phyloP scores from a whole-genome alignment of 2,797 vertebrate genomes.

The Acanthornis magna region DNA sequence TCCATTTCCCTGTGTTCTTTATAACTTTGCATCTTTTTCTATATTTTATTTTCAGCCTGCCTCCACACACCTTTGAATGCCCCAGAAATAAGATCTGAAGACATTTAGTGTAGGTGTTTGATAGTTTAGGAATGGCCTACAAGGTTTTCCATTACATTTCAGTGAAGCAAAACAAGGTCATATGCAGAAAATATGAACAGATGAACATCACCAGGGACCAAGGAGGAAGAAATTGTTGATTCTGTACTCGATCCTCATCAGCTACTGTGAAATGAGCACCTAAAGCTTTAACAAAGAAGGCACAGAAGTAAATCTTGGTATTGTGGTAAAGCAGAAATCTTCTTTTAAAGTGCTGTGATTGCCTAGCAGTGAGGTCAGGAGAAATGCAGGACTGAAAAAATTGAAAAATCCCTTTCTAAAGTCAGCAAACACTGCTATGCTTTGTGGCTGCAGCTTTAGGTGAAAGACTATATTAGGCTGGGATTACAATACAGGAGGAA shows the following conservation, averaged over 20 bases:
- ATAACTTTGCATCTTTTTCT: neutral
- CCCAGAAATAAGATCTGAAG: neutral
- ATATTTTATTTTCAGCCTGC: neutral
- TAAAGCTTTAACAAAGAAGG: neutral
- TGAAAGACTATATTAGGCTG: neutral
- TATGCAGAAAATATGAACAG: neutral
- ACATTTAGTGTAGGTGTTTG: neutral
- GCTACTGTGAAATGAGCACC: neutral
- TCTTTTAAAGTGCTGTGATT: neutral
- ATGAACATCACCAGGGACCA: neutral
- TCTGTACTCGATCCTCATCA: neutral
- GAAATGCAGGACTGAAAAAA: neutral
- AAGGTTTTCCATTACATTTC: neutral
- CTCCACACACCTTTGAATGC: neutral
- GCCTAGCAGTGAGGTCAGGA: neutral
- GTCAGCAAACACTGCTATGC: neutral
- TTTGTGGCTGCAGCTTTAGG: neutral
- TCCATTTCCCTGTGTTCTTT: neutral
- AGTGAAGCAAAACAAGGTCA: neutral
- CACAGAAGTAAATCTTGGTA: neutral
- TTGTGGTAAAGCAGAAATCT: neutral
- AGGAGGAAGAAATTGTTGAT: neutral
- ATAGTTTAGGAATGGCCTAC: neutral
- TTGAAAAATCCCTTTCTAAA: neutral
- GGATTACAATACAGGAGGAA: neutral